Evolutionary conservation across 2,797 vertebrate genomes (phyloP).

Genomic region (Scomberomorus guttatus): DNA sequence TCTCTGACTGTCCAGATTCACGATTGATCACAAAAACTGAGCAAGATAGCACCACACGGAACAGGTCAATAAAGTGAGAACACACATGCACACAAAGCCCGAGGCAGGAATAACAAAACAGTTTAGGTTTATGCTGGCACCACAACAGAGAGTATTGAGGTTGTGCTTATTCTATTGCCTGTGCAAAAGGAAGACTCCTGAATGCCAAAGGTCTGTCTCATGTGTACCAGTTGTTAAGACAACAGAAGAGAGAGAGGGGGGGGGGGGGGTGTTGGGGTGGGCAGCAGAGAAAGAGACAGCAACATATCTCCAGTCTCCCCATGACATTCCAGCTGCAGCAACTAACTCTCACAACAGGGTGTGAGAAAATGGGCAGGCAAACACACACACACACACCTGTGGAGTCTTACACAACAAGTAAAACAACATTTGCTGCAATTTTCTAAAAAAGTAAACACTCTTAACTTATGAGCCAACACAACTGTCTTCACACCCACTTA

Average conservation of each 20-base stretch:
- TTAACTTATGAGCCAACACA: not conserved
- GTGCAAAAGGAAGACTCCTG: constrained; percentile 17
- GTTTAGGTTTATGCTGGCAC: not conserved
- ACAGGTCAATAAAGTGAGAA: not conserved
- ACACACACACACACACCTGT: constrained; percentile 34
- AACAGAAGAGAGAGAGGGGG: constrained; percentile 39
- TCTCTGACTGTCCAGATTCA: constrained; percentile 20
- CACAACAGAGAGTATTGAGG: constrained; percentile 26
- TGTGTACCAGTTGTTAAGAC: constrained; percentile 43
- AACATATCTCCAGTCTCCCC: constrained; percentile 42
- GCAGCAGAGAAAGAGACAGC: constrained; percentile 8
- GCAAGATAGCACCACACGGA: not conserved
- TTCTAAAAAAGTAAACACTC: not conserved
- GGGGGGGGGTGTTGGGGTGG: too few species aligned
- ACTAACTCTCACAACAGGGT: constrained; percentile 62
- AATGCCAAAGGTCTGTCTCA: constrained; percentile 59
- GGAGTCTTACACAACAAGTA: constrained; percentile 23
- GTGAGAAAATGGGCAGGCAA: constrained; percentile 1
- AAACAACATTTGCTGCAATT: constrained; percentile 9
- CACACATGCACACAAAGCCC: constrained; percentile 5
- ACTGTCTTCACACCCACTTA: not conserved
- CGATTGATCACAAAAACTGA: constrained; percentile 30
- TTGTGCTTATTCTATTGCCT: constrained; percentile 16
- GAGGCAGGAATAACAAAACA: not conserved
- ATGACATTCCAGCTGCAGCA: constrained; percentile 73